Base-by-base conservation (phyloP, 2,797 vertebrate species). In the Spinus pinus region DNA sequence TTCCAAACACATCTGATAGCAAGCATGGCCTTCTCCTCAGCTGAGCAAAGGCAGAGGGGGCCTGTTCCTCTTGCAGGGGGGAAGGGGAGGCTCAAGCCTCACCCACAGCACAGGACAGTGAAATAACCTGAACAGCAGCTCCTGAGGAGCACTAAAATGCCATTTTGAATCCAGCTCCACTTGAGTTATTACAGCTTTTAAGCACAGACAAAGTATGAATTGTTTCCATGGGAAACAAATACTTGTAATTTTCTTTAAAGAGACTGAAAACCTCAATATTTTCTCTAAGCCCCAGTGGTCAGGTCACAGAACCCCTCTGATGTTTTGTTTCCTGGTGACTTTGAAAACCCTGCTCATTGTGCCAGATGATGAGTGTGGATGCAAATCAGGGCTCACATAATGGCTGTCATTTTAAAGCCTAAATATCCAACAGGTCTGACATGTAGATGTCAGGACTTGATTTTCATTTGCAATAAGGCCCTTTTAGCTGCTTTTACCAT, bases 401-500 rank as follows among this genome's bases (percentile, higher is more conserved):
- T 86, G 30, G 65, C 41, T 96, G 85, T 90, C 94, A 94, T 77
- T 93, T 94, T n/a, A 30, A 82, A 94, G 64, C 80, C 81, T 94
- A 71, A 93, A 82, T 93, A 94, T 81, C 91, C 64, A 92, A 90
- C 71, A 83, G 82, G 66, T 92, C 66, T 94, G 86, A 87, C 69
- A 83, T 94, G 90, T 65, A 81, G 86, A 93, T 88, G 83, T 92
- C 83, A 95, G 57, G 83, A 85, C 83, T 94, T 61, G 53, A 90
- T 95, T 94, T 61, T 71, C 65, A 93, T 95, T 94, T 95, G 77
- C 80, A 88, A 4, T 90, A 88, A 93, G 54, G n/a, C 75, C 81
- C 27, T 91, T 94, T 95, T 86, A 94, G 83, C 91, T 92, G 67
- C 60, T 79, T 95, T 71, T 88, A 57, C 91, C 94, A 90, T 94